Base-by-base conservation (phyloP, 2,888 invertebrate species). In the Charanyca ferruginea region DNA sequence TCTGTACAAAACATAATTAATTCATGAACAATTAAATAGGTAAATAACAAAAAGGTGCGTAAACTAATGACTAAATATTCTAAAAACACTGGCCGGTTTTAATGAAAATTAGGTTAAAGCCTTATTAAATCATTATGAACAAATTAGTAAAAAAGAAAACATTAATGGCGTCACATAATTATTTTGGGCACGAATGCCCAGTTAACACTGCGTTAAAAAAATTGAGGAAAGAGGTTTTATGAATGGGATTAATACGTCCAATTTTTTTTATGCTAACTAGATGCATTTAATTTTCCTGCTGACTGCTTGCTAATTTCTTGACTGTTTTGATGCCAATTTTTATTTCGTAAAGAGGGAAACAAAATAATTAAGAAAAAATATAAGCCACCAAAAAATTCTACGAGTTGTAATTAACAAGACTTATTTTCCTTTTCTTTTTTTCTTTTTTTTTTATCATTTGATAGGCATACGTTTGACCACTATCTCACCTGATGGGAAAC, bases 181-280 rank as follows among this genome's bases (percentile, higher is more conserved):
- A 66, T 54, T 71, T 70, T 49, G 44, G 7, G 23, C 45, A 51
- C 32, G 32, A 66, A 59, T 71, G 49, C 44, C 53, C 48, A 71
- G 65, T 35, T 44, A 35, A 8, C 32, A 60, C 25, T 25, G 11
- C 16, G 11, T 51, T 44, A 49, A 25, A 42, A 49, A 5, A 58
- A 51, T 7, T 22, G 41, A 38, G 20, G 4, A 68, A 63, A 6
- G 28, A 55, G 49, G 49, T 63, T 69, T 44, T 38, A 63, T 58
- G 2, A 38, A 51, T 20, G 28, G 20, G 8, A 47, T 47, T 53
- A 53, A 38, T 63, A 23, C 22, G 5, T 23, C 28, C 16, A 20
- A 48, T 28, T 51, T 3, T 16, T 35, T 22, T 57, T 44, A 6
- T 22, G 22, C 8, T n/a, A 22, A 13, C 2, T 38, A 38, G 4